Conservation (phyloP, 1,140 invertebrate species). For the Drosophila kikkawai region DNA sequence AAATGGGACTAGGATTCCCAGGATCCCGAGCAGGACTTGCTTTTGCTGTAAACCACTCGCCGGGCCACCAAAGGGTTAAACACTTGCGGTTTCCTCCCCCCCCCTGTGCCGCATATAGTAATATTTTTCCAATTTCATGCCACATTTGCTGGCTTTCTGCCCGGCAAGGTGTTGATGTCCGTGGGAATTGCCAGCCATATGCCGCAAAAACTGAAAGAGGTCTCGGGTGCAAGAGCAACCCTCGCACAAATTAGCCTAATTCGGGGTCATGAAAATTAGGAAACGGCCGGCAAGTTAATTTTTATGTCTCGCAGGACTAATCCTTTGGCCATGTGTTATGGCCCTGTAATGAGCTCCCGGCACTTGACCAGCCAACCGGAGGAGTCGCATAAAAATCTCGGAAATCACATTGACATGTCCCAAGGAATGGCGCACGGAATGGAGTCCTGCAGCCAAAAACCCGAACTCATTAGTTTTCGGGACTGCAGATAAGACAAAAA, state of each 20-base stretch:
- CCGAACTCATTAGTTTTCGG: conserved; percentile 68
- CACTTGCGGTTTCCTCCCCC: conserved; percentile 32
- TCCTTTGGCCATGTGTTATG: conserved; percentile 71
- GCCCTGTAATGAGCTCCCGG: conserved; percentile 76
- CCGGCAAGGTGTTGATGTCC: conserved; percentile 72
- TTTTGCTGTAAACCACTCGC: conserved; percentile 72
- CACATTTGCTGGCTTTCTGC: conserved; percentile 60
- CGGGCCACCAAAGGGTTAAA: conserved; percentile 68
- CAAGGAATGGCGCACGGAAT: conserved; percentile 33
- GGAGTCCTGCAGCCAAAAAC: conserved; percentile 37
- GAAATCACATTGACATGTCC: conserved; percentile 77
- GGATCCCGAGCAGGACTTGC: conserved; percentile 46
- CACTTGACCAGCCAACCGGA: conserved; percentile 40
- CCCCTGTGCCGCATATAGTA: conserved; percentile 39
- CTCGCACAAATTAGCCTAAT: conserved; percentile 67
- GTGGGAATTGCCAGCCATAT: conserved; percentile 69
- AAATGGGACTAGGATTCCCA: neutral
- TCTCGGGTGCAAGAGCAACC: neutral
- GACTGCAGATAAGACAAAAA: conserved; percentile 72
- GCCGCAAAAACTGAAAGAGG: conserved; percentile 40
- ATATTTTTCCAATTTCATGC: conserved; percentile 77
- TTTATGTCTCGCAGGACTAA: conserved; percentile 53
- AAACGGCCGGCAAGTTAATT: conserved; percentile 64
- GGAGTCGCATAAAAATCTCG: conserved; percentile 71
- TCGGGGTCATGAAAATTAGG: conserved; percentile 62